Conservation (phyloP, 2,113 vertebrate genomes). For the Paralichthys olivaceus region DNA sequence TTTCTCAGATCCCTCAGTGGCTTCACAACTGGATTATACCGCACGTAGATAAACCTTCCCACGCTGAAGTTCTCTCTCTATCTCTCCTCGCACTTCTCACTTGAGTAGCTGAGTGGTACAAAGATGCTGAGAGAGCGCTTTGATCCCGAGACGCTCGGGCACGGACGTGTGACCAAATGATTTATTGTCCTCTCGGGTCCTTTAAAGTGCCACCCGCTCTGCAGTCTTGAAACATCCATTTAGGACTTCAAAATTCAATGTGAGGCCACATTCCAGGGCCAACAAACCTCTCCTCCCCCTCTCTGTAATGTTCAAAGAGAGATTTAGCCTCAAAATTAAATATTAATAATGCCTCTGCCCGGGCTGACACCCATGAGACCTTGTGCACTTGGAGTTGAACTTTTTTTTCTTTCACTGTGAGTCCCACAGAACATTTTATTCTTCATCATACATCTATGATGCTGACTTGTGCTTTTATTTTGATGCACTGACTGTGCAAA, state of each 20-base stretch:
- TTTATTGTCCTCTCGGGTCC: constrained; percentile 60
- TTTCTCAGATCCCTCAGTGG: not conserved
- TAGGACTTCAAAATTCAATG: constrained; percentile 56
- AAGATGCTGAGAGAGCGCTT: constrained; percentile 56
- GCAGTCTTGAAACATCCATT: constrained; percentile 58
- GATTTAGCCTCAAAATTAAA: constrained; percentile 47
- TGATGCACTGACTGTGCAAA: constrained; percentile 32
- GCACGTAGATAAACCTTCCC: constrained; percentile 12
- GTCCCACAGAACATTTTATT: constrained; percentile 21
- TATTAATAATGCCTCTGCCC: constrained; percentile 44
- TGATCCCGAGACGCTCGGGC: constrained; percentile 34
- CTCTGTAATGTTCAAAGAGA: constrained; percentile 34
- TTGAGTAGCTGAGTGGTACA: constrained; percentile 13
- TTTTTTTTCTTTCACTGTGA: not conserved
- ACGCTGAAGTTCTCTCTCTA: not conserved
- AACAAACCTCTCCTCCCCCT: not conserved
- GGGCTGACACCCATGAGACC: constrained; percentile 13
- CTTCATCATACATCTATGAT: constrained; percentile 27
- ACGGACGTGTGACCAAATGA: constrained; percentile 44
- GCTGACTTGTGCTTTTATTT: constrained; percentile 26
- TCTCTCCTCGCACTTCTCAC: constrained; percentile 20
- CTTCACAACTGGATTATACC: constrained; percentile 13
- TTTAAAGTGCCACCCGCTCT: constrained; percentile 43
- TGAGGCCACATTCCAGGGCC: constrained; percentile 28
- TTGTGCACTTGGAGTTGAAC: constrained; percentile 23